Percentiles rank a stretch among this genome's conserved stretches.
Conservation (phyloP, 2,797 vertebrate genomes). For the Choloepus didactylus region DNA sequence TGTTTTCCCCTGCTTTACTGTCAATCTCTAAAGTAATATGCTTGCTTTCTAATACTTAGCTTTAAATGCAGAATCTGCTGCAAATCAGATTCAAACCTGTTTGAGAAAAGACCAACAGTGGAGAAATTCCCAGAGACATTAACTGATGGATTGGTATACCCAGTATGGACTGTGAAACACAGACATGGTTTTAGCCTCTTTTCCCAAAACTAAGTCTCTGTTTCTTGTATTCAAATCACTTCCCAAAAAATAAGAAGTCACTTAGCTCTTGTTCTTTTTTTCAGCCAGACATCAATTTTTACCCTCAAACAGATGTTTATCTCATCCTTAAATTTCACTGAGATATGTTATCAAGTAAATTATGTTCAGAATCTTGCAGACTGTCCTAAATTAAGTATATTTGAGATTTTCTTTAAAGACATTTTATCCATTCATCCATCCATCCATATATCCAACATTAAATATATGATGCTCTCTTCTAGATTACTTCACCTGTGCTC, state of each 20-base stretch:
- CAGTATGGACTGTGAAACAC: neutral
- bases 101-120: neutral
- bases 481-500: neutral
- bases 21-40: neutral
- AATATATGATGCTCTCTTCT: neutral
- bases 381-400: neutral
- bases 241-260: neutral
- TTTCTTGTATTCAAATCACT: neutral
- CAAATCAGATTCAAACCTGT: slow-evolving; percentile 17
- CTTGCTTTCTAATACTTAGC: neutral
- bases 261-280: neutral
- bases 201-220: neutral
- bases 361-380: neutral
- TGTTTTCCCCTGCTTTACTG: neutral
- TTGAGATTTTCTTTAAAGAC: slow-evolving; percentile 29
- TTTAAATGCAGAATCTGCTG: neutral
- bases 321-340: neutral
- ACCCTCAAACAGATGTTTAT: neutral
- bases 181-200: neutral
- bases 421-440: neutral
- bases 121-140: neutral
- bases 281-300: slow-evolving; percentile 6
- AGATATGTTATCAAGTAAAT: neutral
- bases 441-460: neutral
- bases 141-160: neutral